These are phyloP conservation scores for Noctilio leporinus DNA, from an alignment of 2,113 vertebrate species.

Conservation along the genomic window DNA sequence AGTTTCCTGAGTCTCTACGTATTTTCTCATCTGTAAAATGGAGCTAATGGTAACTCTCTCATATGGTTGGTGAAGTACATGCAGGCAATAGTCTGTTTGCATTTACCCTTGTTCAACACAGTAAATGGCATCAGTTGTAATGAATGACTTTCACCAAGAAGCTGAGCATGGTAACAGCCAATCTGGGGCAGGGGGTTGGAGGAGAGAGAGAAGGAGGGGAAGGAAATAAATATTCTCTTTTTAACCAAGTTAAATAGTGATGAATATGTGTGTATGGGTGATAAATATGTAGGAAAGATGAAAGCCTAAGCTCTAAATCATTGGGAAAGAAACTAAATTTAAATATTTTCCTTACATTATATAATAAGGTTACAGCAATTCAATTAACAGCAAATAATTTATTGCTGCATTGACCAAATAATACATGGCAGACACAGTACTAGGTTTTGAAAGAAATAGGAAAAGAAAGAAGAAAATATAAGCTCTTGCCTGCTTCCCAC, in stretches of 20 bases:
- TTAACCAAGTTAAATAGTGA: neutral
- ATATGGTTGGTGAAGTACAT: neutral
- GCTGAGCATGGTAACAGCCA: neutral
- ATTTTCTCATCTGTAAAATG: conserved; percentile 2
- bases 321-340: neutral
- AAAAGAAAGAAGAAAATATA: neutral
- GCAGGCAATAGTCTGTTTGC: neutral
- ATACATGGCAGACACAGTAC: neutral
- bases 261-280: neutral
- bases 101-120: neutral
- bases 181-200: too few species aligned
- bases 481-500: neutral
- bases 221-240: neutral
- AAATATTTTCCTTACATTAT: neutral
- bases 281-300: neutral
- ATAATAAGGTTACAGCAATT: neutral
- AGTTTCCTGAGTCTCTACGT: neutral
- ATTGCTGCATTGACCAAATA: neutral
- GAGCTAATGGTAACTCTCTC: neutral
- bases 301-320: neutral
- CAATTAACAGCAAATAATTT: neutral
- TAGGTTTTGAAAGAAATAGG: neutral
- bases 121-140: neutral
- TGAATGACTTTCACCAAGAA: neutral
- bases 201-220: neutral